Conservation (phyloP, 2,888 invertebrate genomes). For the Nomada goodeniana region DNA sequence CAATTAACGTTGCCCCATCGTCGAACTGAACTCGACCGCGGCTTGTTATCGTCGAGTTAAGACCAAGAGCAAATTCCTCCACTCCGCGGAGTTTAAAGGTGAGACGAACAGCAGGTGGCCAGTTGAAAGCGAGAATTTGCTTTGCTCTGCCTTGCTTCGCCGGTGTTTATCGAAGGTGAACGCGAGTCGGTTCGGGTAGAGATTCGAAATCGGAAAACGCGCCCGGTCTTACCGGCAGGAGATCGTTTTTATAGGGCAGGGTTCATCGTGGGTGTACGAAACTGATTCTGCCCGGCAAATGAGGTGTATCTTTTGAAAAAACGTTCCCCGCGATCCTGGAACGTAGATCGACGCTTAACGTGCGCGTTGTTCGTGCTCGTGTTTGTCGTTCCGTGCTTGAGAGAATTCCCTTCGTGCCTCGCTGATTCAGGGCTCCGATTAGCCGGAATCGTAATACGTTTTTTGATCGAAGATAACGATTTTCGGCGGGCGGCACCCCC, state of each 20-base stretch:
- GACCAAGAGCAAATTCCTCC: constrained; percentile 42
- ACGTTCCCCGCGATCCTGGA: too few relatives aligned
- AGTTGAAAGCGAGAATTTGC: constrained; percentile 19
- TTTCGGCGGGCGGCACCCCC: neutral
- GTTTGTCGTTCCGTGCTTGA: constrained; percentile 17
- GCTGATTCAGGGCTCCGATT: constrained; percentile 27
- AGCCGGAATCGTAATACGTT: constrained; percentile 21
- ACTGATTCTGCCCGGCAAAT: too few relatives aligned
- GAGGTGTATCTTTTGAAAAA: too few relatives aligned
- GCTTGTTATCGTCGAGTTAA: constrained; percentile 66
- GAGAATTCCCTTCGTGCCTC: neutral
- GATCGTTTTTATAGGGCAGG: too few relatives aligned
- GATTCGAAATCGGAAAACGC: neutral
- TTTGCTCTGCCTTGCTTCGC: neutral
- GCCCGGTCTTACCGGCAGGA: too few relatives aligned
- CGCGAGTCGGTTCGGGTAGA: constrained; percentile 50
- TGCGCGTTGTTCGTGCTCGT: too few relatives aligned
- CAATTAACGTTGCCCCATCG: constrained; percentile 59
- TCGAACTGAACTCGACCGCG: constrained; percentile 42
- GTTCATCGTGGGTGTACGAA: too few relatives aligned
- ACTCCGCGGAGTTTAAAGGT: constrained; percentile 33
- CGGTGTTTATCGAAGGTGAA: constrained; percentile 19
- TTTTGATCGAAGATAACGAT: constrained; percentile 41
- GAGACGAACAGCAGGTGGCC: constrained; percentile 39
- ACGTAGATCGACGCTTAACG: too few relatives aligned